These are phyloP conservation scores for Enteromius thamalakanensis DNA, from an alignment of 2,797 vertebrate species.

Conservation along the genomic window DNA sequence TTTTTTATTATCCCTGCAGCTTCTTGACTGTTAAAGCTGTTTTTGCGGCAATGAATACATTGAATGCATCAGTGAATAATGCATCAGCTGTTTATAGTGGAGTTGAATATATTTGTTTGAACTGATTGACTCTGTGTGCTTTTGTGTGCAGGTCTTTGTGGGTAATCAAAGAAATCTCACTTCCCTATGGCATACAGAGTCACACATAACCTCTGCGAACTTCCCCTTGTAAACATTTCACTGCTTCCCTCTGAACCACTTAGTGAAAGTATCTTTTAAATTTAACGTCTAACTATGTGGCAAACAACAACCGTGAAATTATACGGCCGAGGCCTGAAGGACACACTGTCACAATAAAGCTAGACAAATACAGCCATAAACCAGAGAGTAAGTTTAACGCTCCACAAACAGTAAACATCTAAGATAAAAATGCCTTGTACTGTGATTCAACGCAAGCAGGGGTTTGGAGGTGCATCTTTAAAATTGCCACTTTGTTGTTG, in stretches of 20 bases:
- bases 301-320: slow-evolving; percentile 58
- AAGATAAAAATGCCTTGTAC: slow-evolving; percentile 31
- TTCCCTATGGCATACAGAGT: slow-evolving; percentile 63
- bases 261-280: slow-evolving; percentile 50
- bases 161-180: slow-evolving; percentile 60
- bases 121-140: background rate
- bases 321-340: slow-evolving; percentile 48
- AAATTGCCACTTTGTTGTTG: background rate
- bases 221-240: slow-evolving; percentile 72
- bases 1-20: background rate
- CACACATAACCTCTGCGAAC: slow-evolving; percentile 66
- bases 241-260: slow-evolving; percentile 59
- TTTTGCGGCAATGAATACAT: background rate
- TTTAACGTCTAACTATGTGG: slow-evolving; percentile 48
- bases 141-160: background rate
- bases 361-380: slow-evolving; percentile 43
- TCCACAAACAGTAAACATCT: slow-evolving; percentile 29
- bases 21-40: background rate
- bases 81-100: background rate
- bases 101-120: background rate
- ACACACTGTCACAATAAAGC: slow-evolving; percentile 40
- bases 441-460: background rate
- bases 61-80: background rate
- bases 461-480: background rate
- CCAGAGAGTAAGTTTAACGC: slow-evolving; percentile 27